Evolutionary conservation across 2,113 vertebrate species (phyloP), one percentile per base, ranked within the genome.

Genomic region (Chionomys nivalis): DNA sequence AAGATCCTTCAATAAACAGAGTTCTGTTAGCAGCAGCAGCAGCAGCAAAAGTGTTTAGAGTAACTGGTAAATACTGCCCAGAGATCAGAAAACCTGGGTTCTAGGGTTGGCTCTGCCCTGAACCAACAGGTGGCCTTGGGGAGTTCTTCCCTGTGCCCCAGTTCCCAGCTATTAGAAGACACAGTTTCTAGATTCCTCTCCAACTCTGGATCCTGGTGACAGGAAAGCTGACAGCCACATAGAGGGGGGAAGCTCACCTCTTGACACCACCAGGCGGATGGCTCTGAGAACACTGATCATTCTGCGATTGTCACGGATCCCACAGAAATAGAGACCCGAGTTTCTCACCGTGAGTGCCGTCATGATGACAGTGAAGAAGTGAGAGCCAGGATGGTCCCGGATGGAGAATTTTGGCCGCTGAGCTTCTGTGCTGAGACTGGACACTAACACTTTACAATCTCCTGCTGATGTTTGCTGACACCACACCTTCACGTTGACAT

Each of bases 231-330:
- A 87, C 61, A 55, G 24, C 0, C 65, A 28, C 21, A 28, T 6
- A 86, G 47, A 82, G 63, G 14, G 23, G 24, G 58, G 42, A 21
- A 9, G n/a, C 95, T 94, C 26, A 78, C 97, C 94, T 78, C 10
- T 63, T 19, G 66, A 72, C 3, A 93, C 85, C 19, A 52, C 16
- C 49, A 96, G 94, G 4, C 0, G 1, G 76, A 96, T 1, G 5
- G 0, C 21, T 70, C 2, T 79, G 24, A 28, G 0, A 49, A 11
- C 0, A 12, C 0, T 0, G 24, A 47, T 0, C 11, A 0, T 2
- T 12, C 0, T 0, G 3, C 0, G 0, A 42, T 0, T 12, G 0
- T 28, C 1, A 0, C 0, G 0, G 39, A 17, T 2, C 7, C 33
- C 76, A 36, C 90, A 96, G 2, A 0, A 17, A 7, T 75, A 93